Conservation (phyloP, 2,113 vertebrate genomes). For the Pandion haliaetus region DNA sequence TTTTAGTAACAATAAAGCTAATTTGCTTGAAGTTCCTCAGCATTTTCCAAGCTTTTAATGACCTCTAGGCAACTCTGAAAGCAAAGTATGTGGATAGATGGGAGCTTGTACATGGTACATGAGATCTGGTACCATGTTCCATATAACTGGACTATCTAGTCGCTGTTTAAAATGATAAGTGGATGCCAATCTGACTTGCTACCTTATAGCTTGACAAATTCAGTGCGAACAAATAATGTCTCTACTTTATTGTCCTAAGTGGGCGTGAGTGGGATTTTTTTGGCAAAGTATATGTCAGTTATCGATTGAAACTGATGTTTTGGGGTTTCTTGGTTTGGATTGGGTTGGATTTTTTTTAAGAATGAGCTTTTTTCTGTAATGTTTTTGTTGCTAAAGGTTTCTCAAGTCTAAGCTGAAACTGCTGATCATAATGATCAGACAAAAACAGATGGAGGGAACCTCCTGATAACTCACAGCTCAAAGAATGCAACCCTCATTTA, state of each 20-base stretch:
- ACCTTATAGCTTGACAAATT: not conserved
- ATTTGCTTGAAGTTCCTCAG: not conserved
- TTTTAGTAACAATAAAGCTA: not conserved
- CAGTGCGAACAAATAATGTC: not conserved
- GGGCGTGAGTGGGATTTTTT: not conserved
- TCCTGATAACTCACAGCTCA: not conserved
- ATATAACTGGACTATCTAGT: not conserved
- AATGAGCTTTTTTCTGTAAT: not conserved
- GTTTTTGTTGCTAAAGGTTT: not conserved
- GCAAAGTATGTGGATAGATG: not conserved
- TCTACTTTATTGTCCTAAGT: not conserved
- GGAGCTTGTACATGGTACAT: not conserved
- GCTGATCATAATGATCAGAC: not conserved
- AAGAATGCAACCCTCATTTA: not conserved
- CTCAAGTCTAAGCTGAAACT: not conserved
- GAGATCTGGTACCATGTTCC: not conserved
- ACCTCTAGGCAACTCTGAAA: not conserved
- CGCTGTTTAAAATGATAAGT: not conserved
- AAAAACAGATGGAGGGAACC: not conserved
- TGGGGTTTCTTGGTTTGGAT: rapidly evolving
- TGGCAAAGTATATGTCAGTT: not conserved
- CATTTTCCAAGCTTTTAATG: not conserved
- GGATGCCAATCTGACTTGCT: not conserved
- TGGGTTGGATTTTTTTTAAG: not conserved
- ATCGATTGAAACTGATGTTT: not conserved